Evolutionary conservation across 2,797 vertebrate genomes (phyloP), one percentile per base, ranked within the genome.

Genomic region (Synanceia verrucosa): DNA sequence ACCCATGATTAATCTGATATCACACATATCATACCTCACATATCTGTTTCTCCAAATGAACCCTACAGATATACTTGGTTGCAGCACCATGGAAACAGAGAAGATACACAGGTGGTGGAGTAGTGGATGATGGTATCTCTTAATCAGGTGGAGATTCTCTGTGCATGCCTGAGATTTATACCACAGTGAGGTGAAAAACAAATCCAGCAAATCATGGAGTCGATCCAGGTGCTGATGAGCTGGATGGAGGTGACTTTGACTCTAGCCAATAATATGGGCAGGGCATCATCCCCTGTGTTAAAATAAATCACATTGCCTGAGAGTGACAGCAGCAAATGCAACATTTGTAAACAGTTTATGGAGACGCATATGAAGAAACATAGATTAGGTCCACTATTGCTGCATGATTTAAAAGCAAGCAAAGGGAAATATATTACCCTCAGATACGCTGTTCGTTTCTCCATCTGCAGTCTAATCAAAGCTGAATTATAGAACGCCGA

Each of bases 391-490:
- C 39, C 3, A 2, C 80, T 78, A 85, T 81, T 81, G 65, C 31
- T 4, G 52, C 60, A 0, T 53, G 34, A 81, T 77, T 84, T 75
- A 57, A 66, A 78, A 65, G 73, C 63, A 62, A 79, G 67, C 46
- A n/a, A 46, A n/a, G 36, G 39, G 43, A 72, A 63, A 75, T 37
- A 62, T 50, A 79, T 78, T 66, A 74, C 23, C 19, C 72, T 74
- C 1, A 18, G 69, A 65, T 62, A 73, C 26, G 16, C 65, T 57
- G 73, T 56, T 74, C 67, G 46, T 68, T 81, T 89, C 70, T 80
- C 76, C 79, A 83, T 87, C 84, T 76, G 68, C 47, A 23, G 50
- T 48, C 76, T 82, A 87, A 88, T 91, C 74, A 81, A 78, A 86
- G 83, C 64, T 68, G 63, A 87, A 86, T 88, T 81, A 76, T 64